A percentile compares a stretch with the other conserved stretches of the same genome.
These are phyloP conservation scores for Drosophila demipolita DNA, from an alignment of 2,888 invertebrate species.

Conservation along the genomic window DNA sequence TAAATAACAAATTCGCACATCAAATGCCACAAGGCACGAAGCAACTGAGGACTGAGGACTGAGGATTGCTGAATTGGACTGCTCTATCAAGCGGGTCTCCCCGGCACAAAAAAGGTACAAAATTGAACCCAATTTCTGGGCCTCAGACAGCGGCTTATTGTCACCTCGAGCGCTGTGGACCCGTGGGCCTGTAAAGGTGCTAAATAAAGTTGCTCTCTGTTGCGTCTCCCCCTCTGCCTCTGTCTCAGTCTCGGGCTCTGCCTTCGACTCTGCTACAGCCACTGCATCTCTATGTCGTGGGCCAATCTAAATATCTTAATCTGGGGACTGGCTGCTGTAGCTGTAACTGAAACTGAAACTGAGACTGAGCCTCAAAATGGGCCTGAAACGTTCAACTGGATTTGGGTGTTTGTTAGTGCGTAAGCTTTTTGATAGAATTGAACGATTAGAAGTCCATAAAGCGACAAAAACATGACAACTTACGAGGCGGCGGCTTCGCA, in stretches of 20 bases:
- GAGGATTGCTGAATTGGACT: slow-evolving; percentile 41
- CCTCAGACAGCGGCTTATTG: slow-evolving; percentile 78
- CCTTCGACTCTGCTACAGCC: not conserved
- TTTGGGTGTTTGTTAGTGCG: slow-evolving; percentile 84
- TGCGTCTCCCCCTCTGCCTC: slow-evolving; percentile 19
- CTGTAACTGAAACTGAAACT: slow-evolving; percentile 35
- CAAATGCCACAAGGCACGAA: slow-evolving; percentile 77
- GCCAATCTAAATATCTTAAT: slow-evolving; percentile 85
- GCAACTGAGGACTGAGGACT: slow-evolving; percentile 17
- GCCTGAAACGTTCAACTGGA: slow-evolving; percentile 56
- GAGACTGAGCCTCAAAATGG: slow-evolving; percentile 56
- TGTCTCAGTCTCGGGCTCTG: slow-evolving; percentile 27
- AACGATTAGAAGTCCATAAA: slow-evolving; percentile 86
- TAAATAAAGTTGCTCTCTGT: slow-evolving; percentile 79
- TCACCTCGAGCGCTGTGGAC: slow-evolving; percentile 77
- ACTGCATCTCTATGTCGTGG: slow-evolving; percentile 46
- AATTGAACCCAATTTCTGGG: slow-evolving; percentile 80
- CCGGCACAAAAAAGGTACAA: slow-evolving; percentile 77
- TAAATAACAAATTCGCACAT: slow-evolving; percentile 84
- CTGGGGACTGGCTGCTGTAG: slow-evolving; percentile 59
- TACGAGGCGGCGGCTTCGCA: slow-evolving; percentile 68
- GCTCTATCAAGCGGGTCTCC: slow-evolving; percentile 52
- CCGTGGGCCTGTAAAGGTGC: slow-evolving; percentile 74
- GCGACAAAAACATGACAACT: slow-evolving; percentile 86
- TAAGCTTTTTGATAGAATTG: slow-evolving; percentile 85